Evolutionary conservation across 2,888 invertebrate genomes (phyloP).

Genomic region (Lasioglossum lativentre): DNA sequence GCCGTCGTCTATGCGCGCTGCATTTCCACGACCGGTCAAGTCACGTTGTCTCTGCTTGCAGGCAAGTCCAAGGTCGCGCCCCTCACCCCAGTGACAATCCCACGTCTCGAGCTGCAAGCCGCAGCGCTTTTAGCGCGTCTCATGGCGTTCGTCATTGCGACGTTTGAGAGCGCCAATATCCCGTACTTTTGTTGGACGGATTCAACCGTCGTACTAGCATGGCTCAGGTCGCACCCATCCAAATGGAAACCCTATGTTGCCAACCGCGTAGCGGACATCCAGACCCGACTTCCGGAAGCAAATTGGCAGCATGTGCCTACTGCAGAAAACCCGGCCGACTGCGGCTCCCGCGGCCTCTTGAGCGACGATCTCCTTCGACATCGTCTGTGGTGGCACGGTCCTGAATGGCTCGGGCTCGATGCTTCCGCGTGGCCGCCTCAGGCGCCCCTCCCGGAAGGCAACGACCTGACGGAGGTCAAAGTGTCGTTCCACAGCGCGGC

Average conservation of each 20-base stretch:
- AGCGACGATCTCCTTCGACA: background rate
- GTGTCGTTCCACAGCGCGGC: no score
- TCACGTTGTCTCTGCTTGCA: no score
- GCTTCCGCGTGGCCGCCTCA: background rate
- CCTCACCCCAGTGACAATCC: no score
- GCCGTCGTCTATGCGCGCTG: no score
- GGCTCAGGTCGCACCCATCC: background rate
- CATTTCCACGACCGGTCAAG: no score
- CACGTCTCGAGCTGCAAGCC: no score
- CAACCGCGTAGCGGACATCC: background rate
- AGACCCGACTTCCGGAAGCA: accelerated
- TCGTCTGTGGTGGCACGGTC: background rate
- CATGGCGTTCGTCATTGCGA: background rate
- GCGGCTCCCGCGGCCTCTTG: background rate
- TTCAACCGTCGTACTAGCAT: background rate
- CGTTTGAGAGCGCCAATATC: accelerated
- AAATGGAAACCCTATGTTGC: background rate
- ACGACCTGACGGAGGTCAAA: no score
- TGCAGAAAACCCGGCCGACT: background rate
- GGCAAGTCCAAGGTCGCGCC: no score
- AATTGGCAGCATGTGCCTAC: background rate
- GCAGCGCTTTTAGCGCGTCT: background rate
- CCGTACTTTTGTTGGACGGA: background rate
- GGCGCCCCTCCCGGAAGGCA: background rate
- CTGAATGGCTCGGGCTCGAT: background rate